phyloP scores from a whole-genome alignment of 2,888 invertebrate species.

The Hemaris fuciformis region DNA sequence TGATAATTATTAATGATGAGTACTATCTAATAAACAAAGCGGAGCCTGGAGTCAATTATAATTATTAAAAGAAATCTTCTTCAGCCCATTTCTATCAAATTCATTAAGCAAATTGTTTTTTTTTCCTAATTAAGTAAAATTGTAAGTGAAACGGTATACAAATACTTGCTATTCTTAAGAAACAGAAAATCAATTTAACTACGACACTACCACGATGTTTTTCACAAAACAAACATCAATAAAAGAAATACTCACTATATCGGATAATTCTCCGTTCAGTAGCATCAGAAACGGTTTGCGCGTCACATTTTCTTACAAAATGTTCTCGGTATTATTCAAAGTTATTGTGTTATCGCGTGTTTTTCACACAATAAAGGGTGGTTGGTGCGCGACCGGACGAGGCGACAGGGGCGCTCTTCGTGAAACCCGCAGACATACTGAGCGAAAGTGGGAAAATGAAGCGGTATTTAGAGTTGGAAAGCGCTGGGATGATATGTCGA shows the following conservation, averaged over 20 bases:
- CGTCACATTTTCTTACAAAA: slow-evolving; percentile 11
- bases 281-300: neutral
- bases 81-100: too few species aligned
- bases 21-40: too few species aligned
- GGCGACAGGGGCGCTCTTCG: slow-evolving; percentile 26
- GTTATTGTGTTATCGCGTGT: slow-evolving; percentile 29
- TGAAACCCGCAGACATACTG: slow-evolving; percentile 53
- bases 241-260: slow-evolving; percentile 5
- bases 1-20: too few species aligned
- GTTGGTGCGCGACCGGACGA: neutral
- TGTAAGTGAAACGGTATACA: too few species aligned
- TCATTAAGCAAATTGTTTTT: too few species aligned
- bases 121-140: too few species aligned
- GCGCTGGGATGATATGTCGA: slow-evolving; percentile 33
- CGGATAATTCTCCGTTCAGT: neutral
- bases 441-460: slow-evolving; percentile 60
- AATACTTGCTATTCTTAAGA: too few species aligned
- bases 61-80: too few species aligned
- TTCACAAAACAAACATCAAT: slow-evolving; percentile 14
- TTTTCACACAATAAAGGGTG: slow-evolving; percentile 24
- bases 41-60: too few species aligned
- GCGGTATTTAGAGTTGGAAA: slow-evolving; percentile 48
- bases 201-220: slow-evolving; percentile 1
- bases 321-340: neutral
- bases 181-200: too few species aligned